phyloP scores from a whole-genome alignment of 2,113 vertebrate species.

The Diphyllodes magnificus region DNA sequence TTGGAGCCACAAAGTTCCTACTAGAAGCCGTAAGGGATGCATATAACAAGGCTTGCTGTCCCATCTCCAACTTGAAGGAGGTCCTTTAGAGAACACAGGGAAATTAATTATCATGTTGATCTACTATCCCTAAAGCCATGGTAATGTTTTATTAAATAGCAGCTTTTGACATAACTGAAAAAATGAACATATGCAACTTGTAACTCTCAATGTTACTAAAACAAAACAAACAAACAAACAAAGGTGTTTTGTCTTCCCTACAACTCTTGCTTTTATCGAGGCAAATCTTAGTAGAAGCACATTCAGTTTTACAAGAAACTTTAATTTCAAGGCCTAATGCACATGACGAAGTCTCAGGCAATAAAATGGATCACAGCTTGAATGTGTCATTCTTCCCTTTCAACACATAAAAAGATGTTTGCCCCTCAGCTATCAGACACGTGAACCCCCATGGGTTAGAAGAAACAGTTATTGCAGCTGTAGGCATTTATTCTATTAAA shows the following conservation, averaged over 20 bases:
- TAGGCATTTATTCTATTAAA: not conserved
- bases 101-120: not conserved
- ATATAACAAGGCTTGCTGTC: not conserved
- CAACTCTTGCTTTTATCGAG: not conserved
- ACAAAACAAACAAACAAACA: not conserved
- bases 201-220: not conserved
- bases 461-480: not conserved
- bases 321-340: conserved; percentile 44
- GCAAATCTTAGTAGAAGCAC: not conserved
- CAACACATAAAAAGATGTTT: not conserved
- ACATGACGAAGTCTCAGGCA: not conserved
- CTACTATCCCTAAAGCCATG: not conserved
- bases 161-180: not conserved
- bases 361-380: not conserved
- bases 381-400: not conserved
- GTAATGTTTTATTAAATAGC: not conserved
- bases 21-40: not conserved
- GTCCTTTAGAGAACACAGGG: not conserved
- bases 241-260: not conserved
- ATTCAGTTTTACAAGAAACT: conserved; percentile 1
- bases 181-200: not conserved
- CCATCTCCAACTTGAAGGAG: not conserved
- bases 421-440: not conserved
- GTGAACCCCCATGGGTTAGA: not conserved
- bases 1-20: not conserved